Evolutionary conservation across 1,140 invertebrate genomes (phyloP), one percentile per base, ranked within the genome.

Genomic region (Drosophila busckii): DNA sequence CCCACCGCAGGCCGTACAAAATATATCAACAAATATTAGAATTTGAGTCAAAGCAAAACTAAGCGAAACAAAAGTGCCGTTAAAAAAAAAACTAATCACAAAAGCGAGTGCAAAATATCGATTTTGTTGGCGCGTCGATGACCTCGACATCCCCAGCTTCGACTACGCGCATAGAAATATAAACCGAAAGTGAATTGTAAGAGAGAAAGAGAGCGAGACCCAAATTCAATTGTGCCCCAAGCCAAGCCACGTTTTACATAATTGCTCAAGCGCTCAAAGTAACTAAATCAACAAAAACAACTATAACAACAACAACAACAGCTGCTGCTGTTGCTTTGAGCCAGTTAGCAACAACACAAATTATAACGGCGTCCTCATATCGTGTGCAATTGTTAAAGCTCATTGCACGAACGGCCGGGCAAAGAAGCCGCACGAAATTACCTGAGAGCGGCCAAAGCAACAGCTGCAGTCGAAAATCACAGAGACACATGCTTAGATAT

Each of bases 401-500:
- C 45, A 38, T 59, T 48, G 50, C 22, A 29, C 45, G 31, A 46
- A 17, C 41, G 20, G 42, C 34, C 22, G 46, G 54, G 37, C 35
- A 48, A 23, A 65, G 35, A 50, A 68, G 60, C 41, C 52, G 50
- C 58, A 42, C 56, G 17, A 55, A 37, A 34, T 32, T 58, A 17
- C 26, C 42, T 44, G 48, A 70, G 65, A 64, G 65, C 50, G 45
- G 50, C 28, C 42, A 25, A 66, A 66, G 70, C 62, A n/a, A n/a
- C n/a, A 71, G 70, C 65, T 56, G 66, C 66, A 70, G 61, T 59
- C 71, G 66, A 53, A 76, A 76, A 76, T 62, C 66, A 42, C 71
- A 76, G 55, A 50, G 61, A 68, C 88, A 88, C 88, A 94, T 95
- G 94, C 93, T 95, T 91, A 94, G 93, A 89, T 93, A 94, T 91